A percentile compares a stretch with the other conserved stretches of the same genome.
Conservation (phyloP, 2,888 invertebrate species). For the Pharmacophagus antenor region DNA sequence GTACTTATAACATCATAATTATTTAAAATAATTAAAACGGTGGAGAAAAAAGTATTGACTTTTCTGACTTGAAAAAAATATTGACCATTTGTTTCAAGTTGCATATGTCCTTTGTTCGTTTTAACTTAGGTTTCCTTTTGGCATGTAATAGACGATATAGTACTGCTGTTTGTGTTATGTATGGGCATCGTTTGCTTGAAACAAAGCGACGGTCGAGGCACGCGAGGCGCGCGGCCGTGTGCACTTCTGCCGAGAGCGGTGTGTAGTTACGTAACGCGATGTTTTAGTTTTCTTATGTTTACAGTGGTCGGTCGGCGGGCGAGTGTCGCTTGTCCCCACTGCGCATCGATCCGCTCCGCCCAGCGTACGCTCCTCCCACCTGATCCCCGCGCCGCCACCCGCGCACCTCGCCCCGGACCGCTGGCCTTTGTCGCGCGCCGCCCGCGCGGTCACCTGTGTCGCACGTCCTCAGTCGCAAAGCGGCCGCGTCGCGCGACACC, state of each 20-base stretch:
- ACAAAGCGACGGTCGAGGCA: slow-evolving; percentile 22
- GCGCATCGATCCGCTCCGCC: slow-evolving; percentile 80
- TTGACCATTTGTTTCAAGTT: too few relatives aligned
- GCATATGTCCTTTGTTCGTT: not conserved
- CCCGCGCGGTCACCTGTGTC: slow-evolving; percentile 81
- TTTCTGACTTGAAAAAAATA: too few relatives aligned
- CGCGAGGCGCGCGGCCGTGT: slow-evolving; percentile 36
- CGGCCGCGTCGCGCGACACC: slow-evolving; percentile 82
- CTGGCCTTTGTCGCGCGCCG: slow-evolving; percentile 69
- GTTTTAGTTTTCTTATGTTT: slow-evolving; percentile 64
- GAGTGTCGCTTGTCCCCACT: slow-evolving; percentile 77
- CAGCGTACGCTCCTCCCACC: slow-evolving; percentile 76
- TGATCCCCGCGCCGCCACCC: slow-evolving; percentile 46
- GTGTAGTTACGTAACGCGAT: slow-evolving; percentile 55
- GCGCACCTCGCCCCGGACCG: slow-evolving; percentile 52
- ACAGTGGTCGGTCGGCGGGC: slow-evolving; percentile 62
- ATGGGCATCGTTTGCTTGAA: not conserved
- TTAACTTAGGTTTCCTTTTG: not conserved
- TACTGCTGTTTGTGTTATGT: not conserved
- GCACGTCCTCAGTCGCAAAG: slow-evolving; percentile 80
- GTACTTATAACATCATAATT: too few relatives aligned
- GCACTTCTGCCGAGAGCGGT: slow-evolving; percentile 40
- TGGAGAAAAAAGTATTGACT: too few relatives aligned
- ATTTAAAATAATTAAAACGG: too few relatives aligned
- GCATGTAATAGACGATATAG: too few relatives aligned